phyloP scores from a whole-genome alignment of 2,113 vertebrate genomes.

The Tachysurus vachellii region DNA sequence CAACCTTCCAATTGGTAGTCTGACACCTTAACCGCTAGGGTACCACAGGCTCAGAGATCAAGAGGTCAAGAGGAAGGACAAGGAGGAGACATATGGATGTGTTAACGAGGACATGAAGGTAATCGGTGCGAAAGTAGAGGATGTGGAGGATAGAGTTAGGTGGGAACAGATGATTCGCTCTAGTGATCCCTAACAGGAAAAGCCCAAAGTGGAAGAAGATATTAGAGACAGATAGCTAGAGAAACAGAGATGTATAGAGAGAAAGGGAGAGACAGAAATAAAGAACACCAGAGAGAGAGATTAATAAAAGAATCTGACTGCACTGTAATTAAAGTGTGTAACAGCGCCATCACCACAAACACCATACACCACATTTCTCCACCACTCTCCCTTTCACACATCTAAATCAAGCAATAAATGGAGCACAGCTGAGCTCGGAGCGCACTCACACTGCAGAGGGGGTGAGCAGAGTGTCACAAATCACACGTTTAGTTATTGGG shows the following conservation, averaged over 20 bases:
- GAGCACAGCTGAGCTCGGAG: not conserved
- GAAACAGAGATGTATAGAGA: not conserved
- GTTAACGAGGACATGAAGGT: no score
- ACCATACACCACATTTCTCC: constrained; percentile 28
- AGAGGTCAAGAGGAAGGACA: no score
- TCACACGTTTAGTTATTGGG: constrained; percentile 13
- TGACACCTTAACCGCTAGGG: no score
- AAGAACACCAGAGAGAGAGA: not conserved
- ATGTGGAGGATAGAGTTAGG: no score
- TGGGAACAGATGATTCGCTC: no score
- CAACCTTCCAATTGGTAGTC: no score
- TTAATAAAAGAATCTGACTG: not conserved
- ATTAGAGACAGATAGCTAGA: not conserved
- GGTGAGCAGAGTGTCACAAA: not conserved
- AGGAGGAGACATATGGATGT: no score
- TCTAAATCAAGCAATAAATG: constrained; percentile 16
- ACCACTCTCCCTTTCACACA: constrained; percentile 18
- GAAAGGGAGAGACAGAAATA: not conserved
- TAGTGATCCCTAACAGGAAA: no score
- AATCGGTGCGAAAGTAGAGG: no score
- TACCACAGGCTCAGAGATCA: no score
- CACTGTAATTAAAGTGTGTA: not conserved
- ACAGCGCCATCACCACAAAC: no score
- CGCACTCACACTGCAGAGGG: not conserved
- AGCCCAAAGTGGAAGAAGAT: not conserved